These are phyloP conservation scores for Portunus trituberculatus DNA, from an alignment of 1,140 invertebrate genomes.

Conservation along the genomic window DNA sequence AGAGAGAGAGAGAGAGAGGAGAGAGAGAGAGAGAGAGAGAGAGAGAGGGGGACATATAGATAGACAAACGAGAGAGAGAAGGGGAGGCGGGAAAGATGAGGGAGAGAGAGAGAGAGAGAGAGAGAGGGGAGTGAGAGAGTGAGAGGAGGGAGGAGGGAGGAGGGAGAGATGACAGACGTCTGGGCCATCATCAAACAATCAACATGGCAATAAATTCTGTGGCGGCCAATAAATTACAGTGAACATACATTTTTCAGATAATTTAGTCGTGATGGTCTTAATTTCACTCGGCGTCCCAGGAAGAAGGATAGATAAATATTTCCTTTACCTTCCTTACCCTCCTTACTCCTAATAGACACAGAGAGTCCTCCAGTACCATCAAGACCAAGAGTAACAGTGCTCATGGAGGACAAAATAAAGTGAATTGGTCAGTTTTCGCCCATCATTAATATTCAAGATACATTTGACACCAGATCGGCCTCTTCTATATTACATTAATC, in stretches of 20 bases:
- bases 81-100: neutral
- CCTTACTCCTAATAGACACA: too few species aligned
- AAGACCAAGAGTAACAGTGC: too few species aligned
- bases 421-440: too few species aligned
- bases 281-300: neutral
- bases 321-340: too few species aligned
- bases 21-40: neutral
- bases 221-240: neutral
- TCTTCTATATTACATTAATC: too few species aligned
- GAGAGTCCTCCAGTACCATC: too few species aligned
- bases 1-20: neutral
- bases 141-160: neutral
- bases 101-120: neutral
- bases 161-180: neutral
- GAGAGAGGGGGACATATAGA: too few species aligned
- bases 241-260: slow-evolving; percentile 12
- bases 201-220: neutral
- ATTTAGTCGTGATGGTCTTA: neutral
- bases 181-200: neutral
- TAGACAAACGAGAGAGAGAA: neutral
- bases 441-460: too few species aligned
- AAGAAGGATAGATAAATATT: too few species aligned
- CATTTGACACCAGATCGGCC: too few species aligned
- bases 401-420: too few species aligned
- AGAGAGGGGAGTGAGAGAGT: neutral